Conservation (phyloP, 1,140 invertebrate genomes). For the Mactra quadrangularis region DNA sequence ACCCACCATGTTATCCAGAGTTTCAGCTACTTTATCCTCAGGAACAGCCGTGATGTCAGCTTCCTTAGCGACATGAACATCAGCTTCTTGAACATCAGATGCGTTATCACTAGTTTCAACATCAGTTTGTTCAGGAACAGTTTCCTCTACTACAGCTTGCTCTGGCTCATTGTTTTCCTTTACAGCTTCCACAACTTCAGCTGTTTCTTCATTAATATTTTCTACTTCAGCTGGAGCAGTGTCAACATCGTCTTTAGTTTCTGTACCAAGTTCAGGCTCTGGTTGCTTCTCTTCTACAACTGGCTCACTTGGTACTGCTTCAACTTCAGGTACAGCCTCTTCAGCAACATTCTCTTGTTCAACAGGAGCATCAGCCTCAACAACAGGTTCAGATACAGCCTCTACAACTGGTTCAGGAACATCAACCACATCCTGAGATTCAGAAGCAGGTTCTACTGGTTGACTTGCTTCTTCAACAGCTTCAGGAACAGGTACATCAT, state of each 20-base stretch:
- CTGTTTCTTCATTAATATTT: not conserved
- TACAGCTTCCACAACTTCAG: constrained; percentile 2
- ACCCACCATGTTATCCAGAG: constrained; percentile 44
- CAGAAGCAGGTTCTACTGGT: too few species aligned
- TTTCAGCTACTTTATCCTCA: constrained; percentile 1
- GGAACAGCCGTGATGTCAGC: not conserved
- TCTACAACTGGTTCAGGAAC: not conserved
- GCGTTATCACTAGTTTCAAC: not conserved
- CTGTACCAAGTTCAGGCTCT: not conserved
- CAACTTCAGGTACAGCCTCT: not conserved
- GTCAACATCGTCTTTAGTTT: not conserved
- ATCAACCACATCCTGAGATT: not conserved
- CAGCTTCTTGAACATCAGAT: not conserved
- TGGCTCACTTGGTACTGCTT: not conserved
- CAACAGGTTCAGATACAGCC: not conserved
- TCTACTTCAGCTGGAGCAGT: not conserved
- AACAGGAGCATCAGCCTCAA: not conserved
- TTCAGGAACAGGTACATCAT: not conserved
- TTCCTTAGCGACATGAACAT: not conserved
- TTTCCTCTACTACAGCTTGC: not conserved
- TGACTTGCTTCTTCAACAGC: constrained; percentile 7
- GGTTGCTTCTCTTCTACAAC: not conserved
- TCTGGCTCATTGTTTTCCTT: constrained; percentile 10
- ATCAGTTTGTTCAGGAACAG: not conserved
- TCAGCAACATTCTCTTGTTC: not conserved